Base-by-base conservation (phyloP, 1,140 invertebrate species). In the Drosophila gunungcola region DNA sequence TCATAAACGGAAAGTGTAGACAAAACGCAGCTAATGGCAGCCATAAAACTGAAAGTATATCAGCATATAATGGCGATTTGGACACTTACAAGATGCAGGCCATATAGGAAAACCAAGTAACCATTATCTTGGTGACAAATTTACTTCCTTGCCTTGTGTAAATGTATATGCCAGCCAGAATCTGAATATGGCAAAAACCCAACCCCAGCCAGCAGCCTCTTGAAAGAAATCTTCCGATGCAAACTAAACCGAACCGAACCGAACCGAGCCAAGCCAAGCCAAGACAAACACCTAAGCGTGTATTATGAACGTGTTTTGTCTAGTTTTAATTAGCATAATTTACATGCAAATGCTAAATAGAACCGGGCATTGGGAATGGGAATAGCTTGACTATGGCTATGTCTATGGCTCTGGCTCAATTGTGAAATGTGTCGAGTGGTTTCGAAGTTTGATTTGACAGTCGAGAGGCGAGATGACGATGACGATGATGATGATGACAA, bases 261-360 rank as follows among this genome's bases (percentile, higher is more conserved):
- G 16, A 76, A 55, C 36, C 41, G 39, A 75, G 58, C 42, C 55
- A 34, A 68, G 36, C 48, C 46, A n/a, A 61, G 68, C 41, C 67
- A 73, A 55, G 69, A 80, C 53, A 83, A 80, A 85, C 78, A 85
- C 81, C 78, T 86, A 77, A 77, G 82, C 57, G 29, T 38, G 55
- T 36, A 72, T 70, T 88, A 72, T 82, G 85, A 86, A 86, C 79
- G 74, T 86, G 79, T 86, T 82, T 86, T 88, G 83, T 88, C 60
- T 82, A 79, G 69, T 86, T 83, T 88, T 86, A 88, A 86, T 86
- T 86, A 88, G 70, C 82, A 86, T 86, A 86, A 88, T 86, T 86
- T 83, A 75, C 82, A 76, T 78, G 79, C 79, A 83, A 86, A 88
- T 88, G 82, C 62, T 86, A 86, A 86, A 83, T 65, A 86, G 83